Evolutionary conservation across 2,797 vertebrate genomes (phyloP).

Genomic region (Silurus lanzhouensis): DNA sequence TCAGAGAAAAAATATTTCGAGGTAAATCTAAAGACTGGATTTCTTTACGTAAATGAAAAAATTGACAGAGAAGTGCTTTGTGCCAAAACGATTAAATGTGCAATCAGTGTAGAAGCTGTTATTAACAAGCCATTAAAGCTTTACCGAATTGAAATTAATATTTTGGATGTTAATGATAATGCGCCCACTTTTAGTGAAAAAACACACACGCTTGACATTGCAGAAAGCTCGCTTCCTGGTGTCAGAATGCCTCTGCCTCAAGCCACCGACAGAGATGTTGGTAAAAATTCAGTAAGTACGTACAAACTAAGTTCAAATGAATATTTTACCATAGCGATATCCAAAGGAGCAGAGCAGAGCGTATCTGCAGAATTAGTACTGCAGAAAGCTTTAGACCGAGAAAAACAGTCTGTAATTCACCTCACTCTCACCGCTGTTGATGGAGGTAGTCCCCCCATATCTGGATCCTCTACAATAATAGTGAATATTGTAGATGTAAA

Average conservation of each 20-base stretch:
- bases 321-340: constrained; percentile 62
- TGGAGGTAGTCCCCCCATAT: constrained; percentile 66
- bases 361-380: constrained; percentile 64
- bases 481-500: constrained; percentile 67
- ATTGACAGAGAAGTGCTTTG: constrained; percentile 74
- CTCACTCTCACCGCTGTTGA: constrained; percentile 70
- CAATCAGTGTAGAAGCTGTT: constrained; percentile 64
- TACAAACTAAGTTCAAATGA: constrained; percentile 67
- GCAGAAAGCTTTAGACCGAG: constrained; percentile 69
- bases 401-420: constrained; percentile 63
- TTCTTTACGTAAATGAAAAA: constrained; percentile 63
- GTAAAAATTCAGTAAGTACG: constrained; percentile 60
- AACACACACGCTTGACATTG: constrained; percentile 65
- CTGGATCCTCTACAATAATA: constrained; percentile 59
- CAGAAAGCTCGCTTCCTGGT: constrained; percentile 69
- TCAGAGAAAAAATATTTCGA: constrained; percentile 68
- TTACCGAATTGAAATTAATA: constrained; percentile 63
- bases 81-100: constrained; percentile 57
- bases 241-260: constrained; percentile 61
- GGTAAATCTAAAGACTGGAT: constrained; percentile 68
- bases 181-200: constrained; percentile 59
- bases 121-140: constrained; percentile 66
- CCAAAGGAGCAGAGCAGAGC: constrained; percentile 59
- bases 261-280: constrained; percentile 65
- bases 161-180: constrained; percentile 70